phyloP scores from a whole-genome alignment of 2,113 vertebrate genomes.

The Bubo scandiacus region DNA sequence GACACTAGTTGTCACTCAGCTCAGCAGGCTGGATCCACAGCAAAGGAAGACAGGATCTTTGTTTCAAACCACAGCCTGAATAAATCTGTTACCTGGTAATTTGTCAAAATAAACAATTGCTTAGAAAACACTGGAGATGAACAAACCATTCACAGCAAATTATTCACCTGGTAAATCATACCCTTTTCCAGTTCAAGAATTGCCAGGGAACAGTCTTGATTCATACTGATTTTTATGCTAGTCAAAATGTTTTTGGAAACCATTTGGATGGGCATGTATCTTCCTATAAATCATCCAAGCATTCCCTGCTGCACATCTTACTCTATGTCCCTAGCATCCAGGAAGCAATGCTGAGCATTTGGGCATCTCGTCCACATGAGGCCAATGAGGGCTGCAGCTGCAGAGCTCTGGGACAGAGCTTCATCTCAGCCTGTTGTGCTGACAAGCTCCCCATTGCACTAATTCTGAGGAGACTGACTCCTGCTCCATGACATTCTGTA shows the following conservation, averaged over 20 bases:
- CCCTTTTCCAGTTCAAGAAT: neutral
- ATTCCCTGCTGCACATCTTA: neutral
- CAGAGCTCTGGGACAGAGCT: neutral
- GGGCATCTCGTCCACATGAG: neutral
- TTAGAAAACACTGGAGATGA: neutral
- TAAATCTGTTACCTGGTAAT: neutral
- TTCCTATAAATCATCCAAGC: neutral
- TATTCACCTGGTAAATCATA: neutral
- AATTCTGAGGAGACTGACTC: neutral
- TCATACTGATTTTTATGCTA: neutral
- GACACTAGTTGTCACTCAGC: neutral
- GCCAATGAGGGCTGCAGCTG: neutral
- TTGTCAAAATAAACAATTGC: neutral
- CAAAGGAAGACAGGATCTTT: neutral
- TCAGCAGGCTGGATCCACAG: neutral
- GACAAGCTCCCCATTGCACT: neutral
- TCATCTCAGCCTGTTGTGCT: neutral
- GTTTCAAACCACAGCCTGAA: neutral
- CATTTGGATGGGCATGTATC: neutral
- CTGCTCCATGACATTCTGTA: fast-evolving
- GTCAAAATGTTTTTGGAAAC: neutral
- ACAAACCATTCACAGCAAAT: neutral
- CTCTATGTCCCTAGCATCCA: too few relatives aligned
- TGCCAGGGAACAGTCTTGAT: neutral
- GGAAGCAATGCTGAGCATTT: neutral